phyloP scores from a whole-genome alignment of 1,140 invertebrate species.

The Goniozus legneri region DNA sequence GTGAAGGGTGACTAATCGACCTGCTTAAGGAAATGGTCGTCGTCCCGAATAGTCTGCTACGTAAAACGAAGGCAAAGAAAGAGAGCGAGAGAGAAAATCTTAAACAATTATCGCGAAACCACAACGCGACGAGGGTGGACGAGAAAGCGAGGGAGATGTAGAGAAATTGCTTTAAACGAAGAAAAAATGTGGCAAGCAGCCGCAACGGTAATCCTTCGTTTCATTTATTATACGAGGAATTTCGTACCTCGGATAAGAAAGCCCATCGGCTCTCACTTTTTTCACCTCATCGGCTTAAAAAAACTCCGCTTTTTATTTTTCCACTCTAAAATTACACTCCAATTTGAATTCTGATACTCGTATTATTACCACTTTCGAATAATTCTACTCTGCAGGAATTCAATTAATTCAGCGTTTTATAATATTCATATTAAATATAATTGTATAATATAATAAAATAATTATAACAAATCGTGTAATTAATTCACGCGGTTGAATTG shows the following conservation, averaged over 20 bases:
- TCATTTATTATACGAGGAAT: no score
- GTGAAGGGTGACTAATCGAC: slow-evolving; percentile 21
- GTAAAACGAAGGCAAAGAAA: background rate
- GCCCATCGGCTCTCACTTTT: slow-evolving; percentile 8
- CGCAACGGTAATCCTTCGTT: no score
- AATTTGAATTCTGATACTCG: slow-evolving; percentile 10
- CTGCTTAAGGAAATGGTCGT: slow-evolving; percentile 24
- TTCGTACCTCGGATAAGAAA: slow-evolving; percentile 20
- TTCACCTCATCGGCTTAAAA: background rate
- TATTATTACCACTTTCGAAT: slow-evolving; percentile 31
- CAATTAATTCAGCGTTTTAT: no score
- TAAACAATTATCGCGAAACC: slow-evolving; percentile 31
- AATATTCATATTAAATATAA: no score
- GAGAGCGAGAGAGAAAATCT: slow-evolving; percentile 19
- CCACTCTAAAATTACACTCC: slow-evolving; percentile 1
- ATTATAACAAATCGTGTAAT: no score
- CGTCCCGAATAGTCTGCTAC: no score
- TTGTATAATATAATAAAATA: no score
- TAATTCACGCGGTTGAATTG: no score
- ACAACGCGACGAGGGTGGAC: background rate
- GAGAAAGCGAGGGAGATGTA: slow-evolving; percentile 4
- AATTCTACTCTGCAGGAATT: slow-evolving; percentile 18
- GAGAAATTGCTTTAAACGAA: slow-evolving; percentile 35
- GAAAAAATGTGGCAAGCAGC: slow-evolving; percentile 28
- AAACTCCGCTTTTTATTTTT: slow-evolving; percentile 2